These are phyloP conservation scores for Mesorhabditis spiculigera DNA, from an alignment of 2,888 invertebrate species.

Conservation along the genomic window DNA sequence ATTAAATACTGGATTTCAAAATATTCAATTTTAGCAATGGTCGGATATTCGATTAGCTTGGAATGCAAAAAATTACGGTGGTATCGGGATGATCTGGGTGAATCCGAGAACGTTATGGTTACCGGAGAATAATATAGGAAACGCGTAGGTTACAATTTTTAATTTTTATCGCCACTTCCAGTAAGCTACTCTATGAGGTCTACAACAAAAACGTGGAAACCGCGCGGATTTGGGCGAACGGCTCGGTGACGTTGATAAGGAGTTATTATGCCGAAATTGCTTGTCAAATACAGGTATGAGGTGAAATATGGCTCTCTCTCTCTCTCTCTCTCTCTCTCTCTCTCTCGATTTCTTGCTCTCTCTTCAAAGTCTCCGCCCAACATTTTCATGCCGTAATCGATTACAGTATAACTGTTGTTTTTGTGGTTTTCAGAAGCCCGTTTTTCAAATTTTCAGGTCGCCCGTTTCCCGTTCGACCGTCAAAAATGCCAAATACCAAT, in stretches of 20 bases:
- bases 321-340: no score
- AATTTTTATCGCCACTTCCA: background rate
- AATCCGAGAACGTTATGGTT: background rate
- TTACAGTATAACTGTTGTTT: no score
- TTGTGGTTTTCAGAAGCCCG: no score
- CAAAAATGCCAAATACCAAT: constrained; percentile 4
- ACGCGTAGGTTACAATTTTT: background rate
- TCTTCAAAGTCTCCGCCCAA: no score
- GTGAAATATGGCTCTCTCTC: no score
- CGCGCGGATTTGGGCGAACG: background rate
- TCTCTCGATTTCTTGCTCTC: no score
- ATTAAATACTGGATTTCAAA: background rate
- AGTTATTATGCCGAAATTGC: background rate
- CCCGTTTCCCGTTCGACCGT: background rate
- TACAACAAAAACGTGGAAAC: constrained; percentile 1
- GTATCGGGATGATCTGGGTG: background rate
- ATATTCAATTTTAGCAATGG: background rate
- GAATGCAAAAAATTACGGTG: constrained; percentile 4
- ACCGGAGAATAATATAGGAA: background rate
- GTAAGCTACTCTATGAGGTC: background rate
- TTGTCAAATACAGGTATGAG: background rate
- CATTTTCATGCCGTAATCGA: no score
- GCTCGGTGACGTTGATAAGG: background rate
- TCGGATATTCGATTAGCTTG: background rate
- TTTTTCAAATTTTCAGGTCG: background rate